Conservation (phyloP, 1,140 invertebrate species). For the Sesamia nonagrioides region DNA sequence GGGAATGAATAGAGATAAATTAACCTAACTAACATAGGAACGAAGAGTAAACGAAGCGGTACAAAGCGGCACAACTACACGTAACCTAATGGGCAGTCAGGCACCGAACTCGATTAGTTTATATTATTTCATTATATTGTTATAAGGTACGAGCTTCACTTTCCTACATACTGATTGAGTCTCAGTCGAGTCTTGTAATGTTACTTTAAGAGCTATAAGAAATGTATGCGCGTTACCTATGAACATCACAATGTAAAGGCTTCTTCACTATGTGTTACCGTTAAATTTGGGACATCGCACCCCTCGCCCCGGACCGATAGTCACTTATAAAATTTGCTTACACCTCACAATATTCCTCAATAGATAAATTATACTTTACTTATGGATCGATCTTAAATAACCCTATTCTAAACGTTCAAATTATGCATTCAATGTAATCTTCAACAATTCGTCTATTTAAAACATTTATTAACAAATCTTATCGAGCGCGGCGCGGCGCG, state of each 20-base stretch:
- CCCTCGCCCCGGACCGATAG: slow-evolving; percentile 75
- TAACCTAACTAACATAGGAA: slow-evolving; percentile 86
- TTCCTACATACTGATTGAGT: slow-evolving; percentile 77
- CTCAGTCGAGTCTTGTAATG: slow-evolving; percentile 77
- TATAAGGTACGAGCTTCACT: slow-evolving; percentile 79
- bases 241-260: slow-evolving; percentile 85
- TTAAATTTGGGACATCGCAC: slow-evolving; percentile 80
- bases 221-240: slow-evolving; percentile 83
- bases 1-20: slow-evolving; percentile 83
- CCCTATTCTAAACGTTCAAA: slow-evolving; percentile 86
- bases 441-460: slow-evolving; percentile 83
- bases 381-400: slow-evolving; percentile 87
- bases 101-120: slow-evolving; percentile 76
- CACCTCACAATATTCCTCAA: slow-evolving; percentile 77
- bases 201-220: slow-evolving; percentile 79
- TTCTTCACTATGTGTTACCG: slow-evolving; percentile 78
- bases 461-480: slow-evolving; percentile 82
- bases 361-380: slow-evolving; percentile 86
- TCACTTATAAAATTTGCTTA: slow-evolving; percentile 80
- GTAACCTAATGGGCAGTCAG: slow-evolving; percentile 80
- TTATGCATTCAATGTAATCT: slow-evolving; percentile 83
- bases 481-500: slow-evolving; percentile 66
- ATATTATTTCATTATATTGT: slow-evolving; percentile 77
- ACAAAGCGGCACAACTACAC: slow-evolving; percentile 69
- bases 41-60: slow-evolving; percentile 75